Conservation (phyloP, 2,797 vertebrate genomes). For the Hypotaenidia philippensis region DNA sequence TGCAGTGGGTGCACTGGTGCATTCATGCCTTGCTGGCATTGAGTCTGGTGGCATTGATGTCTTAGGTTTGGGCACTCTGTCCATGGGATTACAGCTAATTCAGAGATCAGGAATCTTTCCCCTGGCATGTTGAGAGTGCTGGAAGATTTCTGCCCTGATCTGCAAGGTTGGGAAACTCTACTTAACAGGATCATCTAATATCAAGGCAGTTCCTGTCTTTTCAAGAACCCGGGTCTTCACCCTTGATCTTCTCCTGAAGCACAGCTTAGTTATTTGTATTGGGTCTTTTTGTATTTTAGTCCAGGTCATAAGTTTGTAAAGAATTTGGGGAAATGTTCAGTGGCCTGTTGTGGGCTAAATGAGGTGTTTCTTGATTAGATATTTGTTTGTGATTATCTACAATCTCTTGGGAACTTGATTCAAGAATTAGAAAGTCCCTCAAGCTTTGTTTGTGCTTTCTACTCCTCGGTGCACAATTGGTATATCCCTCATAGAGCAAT, state of each 20-base stretch:
- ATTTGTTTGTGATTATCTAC: not conserved
- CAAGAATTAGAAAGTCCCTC: not conserved
- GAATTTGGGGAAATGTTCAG: not conserved
- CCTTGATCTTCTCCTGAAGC: not conserved
- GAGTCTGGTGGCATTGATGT: not conserved
- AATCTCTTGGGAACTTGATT: not conserved
- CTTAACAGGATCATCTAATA: not conserved
- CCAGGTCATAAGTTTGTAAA: not conserved
- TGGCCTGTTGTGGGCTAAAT: not conserved
- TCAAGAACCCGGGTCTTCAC: not conserved
- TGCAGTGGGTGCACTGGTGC: not conserved
- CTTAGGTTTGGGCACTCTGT: not conserved
- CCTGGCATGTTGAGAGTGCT: not conserved
- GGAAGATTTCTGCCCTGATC: not conserved
- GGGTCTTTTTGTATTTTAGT: not conserved
- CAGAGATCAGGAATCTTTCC: not conserved
- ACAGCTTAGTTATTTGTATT: not conserved
- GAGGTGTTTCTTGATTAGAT: not conserved
- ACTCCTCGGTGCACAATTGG: not conserved
- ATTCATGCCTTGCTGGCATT: not conserved
- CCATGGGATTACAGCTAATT: not conserved
- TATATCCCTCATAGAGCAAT: not conserved
- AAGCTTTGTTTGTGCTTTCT: not conserved
- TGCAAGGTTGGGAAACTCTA: not conserved
- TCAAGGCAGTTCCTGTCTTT: not conserved